phyloP scores from a whole-genome alignment of 1,140 invertebrate species.

The Daktulosphaira vitifoliae region DNA sequence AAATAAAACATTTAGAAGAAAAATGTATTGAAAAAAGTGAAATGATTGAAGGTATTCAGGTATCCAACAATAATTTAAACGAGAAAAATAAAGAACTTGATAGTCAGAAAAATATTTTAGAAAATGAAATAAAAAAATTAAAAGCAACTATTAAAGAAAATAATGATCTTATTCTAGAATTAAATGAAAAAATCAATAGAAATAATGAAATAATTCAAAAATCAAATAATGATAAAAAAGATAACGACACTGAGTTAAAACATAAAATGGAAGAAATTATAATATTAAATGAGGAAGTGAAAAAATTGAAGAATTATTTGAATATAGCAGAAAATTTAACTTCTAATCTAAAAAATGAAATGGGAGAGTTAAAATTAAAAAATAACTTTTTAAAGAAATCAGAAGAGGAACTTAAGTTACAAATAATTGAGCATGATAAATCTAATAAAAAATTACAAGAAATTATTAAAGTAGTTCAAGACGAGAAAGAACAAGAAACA shows the following conservation, averaged over 20 bases:
- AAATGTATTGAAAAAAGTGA: constrained; percentile 13
- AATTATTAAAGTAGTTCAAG: not conserved
- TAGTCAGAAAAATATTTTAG: constrained; percentile 36
- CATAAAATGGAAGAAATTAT: not conserved
- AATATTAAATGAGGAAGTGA: constrained; percentile 20
- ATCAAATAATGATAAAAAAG: not conserved
- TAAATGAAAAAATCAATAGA: not conserved
- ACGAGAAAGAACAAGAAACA: not conserved
- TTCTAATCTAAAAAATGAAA: not conserved
- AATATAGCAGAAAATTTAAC: constrained; percentile 20
- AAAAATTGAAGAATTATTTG: not conserved
- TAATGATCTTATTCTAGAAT: constrained; percentile 36
- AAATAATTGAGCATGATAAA: not conserved
- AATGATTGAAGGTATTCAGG: constrained; percentile 4
- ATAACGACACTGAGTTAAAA: constrained; percentile 42
- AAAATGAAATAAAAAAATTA: constrained; percentile 36
- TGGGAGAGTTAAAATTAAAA: constrained; percentile 28
- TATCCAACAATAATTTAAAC: not conserved
- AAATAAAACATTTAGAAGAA: constrained; percentile 18
- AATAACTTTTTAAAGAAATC: constrained; percentile 36
- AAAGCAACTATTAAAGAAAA: constrained; percentile 37
- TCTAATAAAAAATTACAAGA: constrained; percentile 2
- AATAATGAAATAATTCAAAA: not conserved
- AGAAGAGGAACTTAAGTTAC: constrained; percentile 1
- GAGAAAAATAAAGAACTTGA: constrained; percentile 22